Evolutionary conservation across 2,797 vertebrate species (phyloP), one percentile per base, ranked within the genome.

Genomic region (Mastacembelus armatus): DNA sequence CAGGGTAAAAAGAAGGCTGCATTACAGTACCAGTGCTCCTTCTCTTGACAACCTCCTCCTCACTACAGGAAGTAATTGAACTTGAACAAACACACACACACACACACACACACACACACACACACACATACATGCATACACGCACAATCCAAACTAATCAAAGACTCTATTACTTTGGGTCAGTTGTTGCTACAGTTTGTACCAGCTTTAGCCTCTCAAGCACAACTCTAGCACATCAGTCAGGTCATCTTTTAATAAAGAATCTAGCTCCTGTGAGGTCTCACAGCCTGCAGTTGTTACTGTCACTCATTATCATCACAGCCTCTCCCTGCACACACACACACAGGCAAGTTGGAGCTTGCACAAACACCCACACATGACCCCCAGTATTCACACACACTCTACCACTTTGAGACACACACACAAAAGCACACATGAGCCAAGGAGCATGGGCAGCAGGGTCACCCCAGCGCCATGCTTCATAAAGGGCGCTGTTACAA

Each of bases 231-330:
- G 88, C 94, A 93, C 94, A 95, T 95, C 94, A 94, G 93, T 95
- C 94, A 92, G 92, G 91, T 91, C 87, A 90, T 64, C 62, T 66
- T 59, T 81, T 74, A 80, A 77, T 84, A 91, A 90, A 85, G 91
- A 93, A 85, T 84, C 90, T 83, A 91, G 91, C 83, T 92, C 85
- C 87, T 74, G 63, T 77, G 90, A 79, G 33, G 67, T 72, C 84
- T 72, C 77, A 32, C 60, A 77, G 91, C 86, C 89, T 85, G 70
- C 95, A 96, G 95, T 92, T 96, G 94, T 74, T 92, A 84, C 92
- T 94, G 94, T 97, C 95, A 95, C 93, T 98, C 95, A 96, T 79
- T 80, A 80, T 84, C 80, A 69, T 84, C 68, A 47, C 78, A 47
- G 64, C 70, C 84, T 75, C 69, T 76, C 77, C 70, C 75, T 50